Percentiles rank a stretch among this genome's conserved stretches.
Evolutionary conservation across 1,140 invertebrate genomes (phyloP).

Genomic region (Heterodera carotae): DNA sequence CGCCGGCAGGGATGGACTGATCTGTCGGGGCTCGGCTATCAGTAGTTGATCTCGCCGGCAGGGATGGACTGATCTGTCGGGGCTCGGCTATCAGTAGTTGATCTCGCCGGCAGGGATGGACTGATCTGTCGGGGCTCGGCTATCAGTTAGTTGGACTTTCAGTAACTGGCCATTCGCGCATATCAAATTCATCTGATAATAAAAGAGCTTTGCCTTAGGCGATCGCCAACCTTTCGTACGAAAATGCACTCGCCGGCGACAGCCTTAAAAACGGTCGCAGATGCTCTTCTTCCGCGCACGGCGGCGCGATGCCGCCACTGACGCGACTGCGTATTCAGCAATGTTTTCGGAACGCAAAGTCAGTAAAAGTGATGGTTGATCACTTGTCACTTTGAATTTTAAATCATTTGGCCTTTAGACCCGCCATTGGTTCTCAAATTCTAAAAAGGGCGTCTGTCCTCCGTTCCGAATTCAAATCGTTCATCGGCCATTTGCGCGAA

Average conservation of each 20-base stretch:
- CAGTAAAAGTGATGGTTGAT: slow-evolving; percentile 25
- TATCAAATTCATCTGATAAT: background rate
- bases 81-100: too few species aligned
- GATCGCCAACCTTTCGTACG: slow-evolving; percentile 4
- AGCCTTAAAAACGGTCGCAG: slow-evolving; percentile 4
- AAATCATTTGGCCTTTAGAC: slow-evolving; percentile 46
- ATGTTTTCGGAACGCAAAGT: slow-evolving; percentile 61
- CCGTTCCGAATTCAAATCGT: slow-evolving; percentile 54
- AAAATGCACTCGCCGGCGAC: slow-evolving; percentile 12
- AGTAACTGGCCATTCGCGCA: background rate
- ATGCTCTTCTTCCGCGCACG: slow-evolving; percentile 13
- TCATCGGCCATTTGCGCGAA: slow-evolving; percentile 52
- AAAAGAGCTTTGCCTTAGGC: slow-evolving; percentile 16
- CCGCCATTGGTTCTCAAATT: slow-evolving; percentile 56
- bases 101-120: too few species aligned
- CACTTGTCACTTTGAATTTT: background rate
- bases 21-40: too few species aligned
- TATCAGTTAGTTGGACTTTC: too few species aligned
- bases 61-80: too few species aligned
- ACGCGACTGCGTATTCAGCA: slow-evolving; percentile 61
- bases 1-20: too few species aligned
- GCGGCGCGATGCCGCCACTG: slow-evolving; percentile 50
- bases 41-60: too few species aligned
- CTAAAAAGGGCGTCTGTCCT: slow-evolving; percentile 57
- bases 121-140: too few species aligned